A percentile compares a stretch with the other conserved stretches of the same genome.
These are phyloP conservation scores for Drosophila ohnishii DNA, from an alignment of 1,140 invertebrate species.

Conservation along the genomic window DNA sequence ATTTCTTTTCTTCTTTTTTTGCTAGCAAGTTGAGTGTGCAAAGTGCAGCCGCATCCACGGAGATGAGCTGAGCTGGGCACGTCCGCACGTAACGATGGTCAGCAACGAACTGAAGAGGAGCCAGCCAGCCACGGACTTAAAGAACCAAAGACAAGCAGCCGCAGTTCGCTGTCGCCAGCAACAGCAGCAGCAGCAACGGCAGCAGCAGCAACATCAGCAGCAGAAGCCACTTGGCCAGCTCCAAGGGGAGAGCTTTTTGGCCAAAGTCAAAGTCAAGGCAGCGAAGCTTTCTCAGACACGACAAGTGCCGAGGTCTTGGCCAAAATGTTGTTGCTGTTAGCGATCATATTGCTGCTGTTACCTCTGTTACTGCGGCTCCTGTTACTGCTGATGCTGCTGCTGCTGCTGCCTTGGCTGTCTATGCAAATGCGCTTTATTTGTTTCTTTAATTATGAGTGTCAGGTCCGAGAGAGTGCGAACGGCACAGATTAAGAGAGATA, in stretches of 20 bases:
- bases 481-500: slow-evolving; percentile 75
- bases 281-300: slow-evolving; percentile 72
- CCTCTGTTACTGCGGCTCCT: slow-evolving; percentile 19
- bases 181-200: slow-evolving; percentile 34
- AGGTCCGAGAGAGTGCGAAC: slow-evolving; percentile 73
- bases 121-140: slow-evolving; percentile 82
- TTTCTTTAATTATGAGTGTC: slow-evolving; percentile 82
- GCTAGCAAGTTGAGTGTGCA: slow-evolving; percentile 31
- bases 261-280: slow-evolving; percentile 48
- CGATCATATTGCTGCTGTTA: slow-evolving; percentile 22
- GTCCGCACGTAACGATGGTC: slow-evolving; percentile 83
- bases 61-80: slow-evolving; percentile 75
- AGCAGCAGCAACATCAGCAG: slow-evolving; percentile 28
- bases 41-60: slow-evolving; percentile 56
- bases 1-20: slow-evolving; percentile 24
- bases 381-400: slow-evolving; percentile 19
- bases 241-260: slow-evolving; percentile 38
- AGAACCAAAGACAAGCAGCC: slow-evolving; percentile 78
- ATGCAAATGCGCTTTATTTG: slow-evolving; percentile 80
- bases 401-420: slow-evolving; percentile 26
- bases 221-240: slow-evolving; percentile 40
- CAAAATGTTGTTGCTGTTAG: slow-evolving; percentile 17
- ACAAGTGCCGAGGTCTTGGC: slow-evolving; percentile 66
- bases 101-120: slow-evolving; percentile 83
- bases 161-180: slow-evolving; percentile 68